Percentiles rank a stretch among this genome's conserved stretches.
phyloP scores from a whole-genome alignment of 2,888 invertebrate species.

The Drosophila kuntzei region DNA sequence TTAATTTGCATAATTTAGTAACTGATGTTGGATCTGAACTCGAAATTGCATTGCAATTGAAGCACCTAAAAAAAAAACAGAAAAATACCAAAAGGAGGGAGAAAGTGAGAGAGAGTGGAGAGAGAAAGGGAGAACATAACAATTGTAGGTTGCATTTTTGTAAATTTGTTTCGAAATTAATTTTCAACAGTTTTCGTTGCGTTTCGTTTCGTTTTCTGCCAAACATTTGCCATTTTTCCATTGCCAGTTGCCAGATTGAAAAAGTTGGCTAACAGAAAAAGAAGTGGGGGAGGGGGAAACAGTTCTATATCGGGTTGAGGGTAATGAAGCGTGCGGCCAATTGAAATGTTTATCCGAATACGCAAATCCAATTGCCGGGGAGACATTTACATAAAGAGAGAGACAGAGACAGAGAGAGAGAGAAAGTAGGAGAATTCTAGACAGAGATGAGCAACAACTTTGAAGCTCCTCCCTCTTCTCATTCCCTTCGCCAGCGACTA shows the following conservation, averaged over 20 bases:
- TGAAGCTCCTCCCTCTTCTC: slow-evolving; percentile 4
- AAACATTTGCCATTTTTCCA: slow-evolving; percentile 28
- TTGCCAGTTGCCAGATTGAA: slow-evolving; percentile 67
- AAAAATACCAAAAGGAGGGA: not conserved
- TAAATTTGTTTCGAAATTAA: slow-evolving; percentile 69
- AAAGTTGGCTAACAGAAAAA: slow-evolving; percentile 58
- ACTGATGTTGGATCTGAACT: slow-evolving; percentile 44
- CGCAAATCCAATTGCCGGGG: slow-evolving; percentile 73
- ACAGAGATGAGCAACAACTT: slow-evolving; percentile 50
- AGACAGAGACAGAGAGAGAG: not conserved
- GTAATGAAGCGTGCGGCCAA: slow-evolving; percentile 76
- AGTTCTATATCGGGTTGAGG: slow-evolving; percentile 36
- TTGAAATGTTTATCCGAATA: slow-evolving; percentile 78
- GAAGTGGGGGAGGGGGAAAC: slow-evolving; percentile 2
- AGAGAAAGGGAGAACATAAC: slow-evolving; percentile 24
- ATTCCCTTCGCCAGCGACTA: slow-evolving; percentile 1
- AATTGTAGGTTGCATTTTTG: slow-evolving; percentile 45
- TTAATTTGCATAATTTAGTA: slow-evolving; percentile 79
- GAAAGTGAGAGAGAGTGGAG: not conserved
- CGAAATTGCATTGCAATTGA: slow-evolving; percentile 21
- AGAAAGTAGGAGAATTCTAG: not conserved
- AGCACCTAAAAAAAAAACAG: not conserved
- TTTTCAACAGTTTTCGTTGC: slow-evolving; percentile 59
- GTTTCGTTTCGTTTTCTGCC: slow-evolving; percentile 33
- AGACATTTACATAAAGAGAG: slow-evolving; percentile 44